A percentile compares a stretch with the other conserved stretches of the same genome.
Evolutionary conservation across 1,140 invertebrate species (phyloP).

Genomic region (Drosophila elegans): DNA sequence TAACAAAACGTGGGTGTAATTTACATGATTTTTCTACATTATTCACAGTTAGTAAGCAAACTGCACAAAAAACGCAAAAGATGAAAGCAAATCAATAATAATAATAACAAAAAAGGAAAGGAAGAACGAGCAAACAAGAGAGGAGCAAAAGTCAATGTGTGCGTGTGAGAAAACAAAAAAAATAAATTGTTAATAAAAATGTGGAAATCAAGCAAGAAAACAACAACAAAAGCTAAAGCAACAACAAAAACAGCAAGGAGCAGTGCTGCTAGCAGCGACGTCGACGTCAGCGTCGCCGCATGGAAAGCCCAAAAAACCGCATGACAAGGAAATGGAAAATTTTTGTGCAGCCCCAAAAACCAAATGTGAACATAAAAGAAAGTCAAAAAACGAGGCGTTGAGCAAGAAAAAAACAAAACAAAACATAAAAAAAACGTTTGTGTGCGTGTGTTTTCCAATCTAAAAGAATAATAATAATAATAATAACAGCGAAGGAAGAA

Average conservation of each 20-base stretch:
- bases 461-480: constrained; percentile 3
- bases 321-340: constrained; percentile 58
- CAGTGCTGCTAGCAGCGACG: constrained; percentile 35
- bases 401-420: constrained; percentile 38
- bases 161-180: constrained; percentile 30
- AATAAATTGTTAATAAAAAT: constrained; percentile 41
- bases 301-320: constrained; percentile 53
- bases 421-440: constrained; percentile 23
- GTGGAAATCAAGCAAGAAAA: constrained; percentile 47
- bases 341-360: constrained; percentile 35
- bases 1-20: constrained; percentile 27
- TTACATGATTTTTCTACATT: constrained; percentile 28
- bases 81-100: constrained; percentile 49
- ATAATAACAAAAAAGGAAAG: constrained; percentile 38
- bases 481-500: constrained; percentile 4
- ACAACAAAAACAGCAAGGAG: constrained; percentile 29
- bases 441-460: constrained; percentile 25
- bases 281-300: constrained; percentile 45
- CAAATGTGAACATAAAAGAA: constrained; percentile 43
- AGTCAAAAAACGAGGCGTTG: constrained; percentile 18
- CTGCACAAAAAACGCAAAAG: constrained; percentile 54
- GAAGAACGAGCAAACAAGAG: neutral
- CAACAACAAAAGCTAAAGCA: constrained; percentile 33
- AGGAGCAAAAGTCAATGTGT: constrained; percentile 12
- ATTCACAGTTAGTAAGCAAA: constrained; percentile 47